phyloP scores from a whole-genome alignment of 2,888 invertebrate genomes.

The Noctua janthe region DNA sequence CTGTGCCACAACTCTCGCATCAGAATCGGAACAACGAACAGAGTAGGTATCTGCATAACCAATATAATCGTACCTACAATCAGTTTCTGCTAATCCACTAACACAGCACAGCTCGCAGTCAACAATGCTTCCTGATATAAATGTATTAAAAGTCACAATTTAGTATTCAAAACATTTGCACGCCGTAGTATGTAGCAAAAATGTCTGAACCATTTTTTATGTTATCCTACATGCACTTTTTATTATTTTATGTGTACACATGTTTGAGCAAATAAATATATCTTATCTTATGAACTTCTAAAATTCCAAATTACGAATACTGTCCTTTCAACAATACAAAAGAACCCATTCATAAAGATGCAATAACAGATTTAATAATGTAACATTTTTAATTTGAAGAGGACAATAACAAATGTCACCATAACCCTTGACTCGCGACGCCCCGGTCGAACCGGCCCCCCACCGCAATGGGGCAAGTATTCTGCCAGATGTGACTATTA shows the following conservation, averaged over 20 bases:
- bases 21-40: neutral
- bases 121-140: neutral
- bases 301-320: neutral
- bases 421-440: conserved; percentile 70
- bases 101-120: neutral
- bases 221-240: too few relatives aligned
- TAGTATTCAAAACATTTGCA: too few relatives aligned
- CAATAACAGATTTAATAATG: conserved; percentile 59
- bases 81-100: neutral
- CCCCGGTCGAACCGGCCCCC: conserved; percentile 38
- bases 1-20: neutral
- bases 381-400: conserved; percentile 62
- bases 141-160: too few relatives aligned
- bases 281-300: neutral
- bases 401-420: conserved; percentile 62
- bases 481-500: conserved; percentile 88
- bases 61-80: neutral
- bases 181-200: too few relatives aligned
- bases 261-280: too few relatives aligned
- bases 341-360: conserved; percentile 35
- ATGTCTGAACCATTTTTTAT: too few relatives aligned
- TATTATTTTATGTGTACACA: too few relatives aligned
- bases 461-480: conserved; percentile 64
- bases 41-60: neutral
- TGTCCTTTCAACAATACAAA: neutral